Conservation (phyloP, 2,888 invertebrate genomes). For the Synergus laeviventris region DNA sequence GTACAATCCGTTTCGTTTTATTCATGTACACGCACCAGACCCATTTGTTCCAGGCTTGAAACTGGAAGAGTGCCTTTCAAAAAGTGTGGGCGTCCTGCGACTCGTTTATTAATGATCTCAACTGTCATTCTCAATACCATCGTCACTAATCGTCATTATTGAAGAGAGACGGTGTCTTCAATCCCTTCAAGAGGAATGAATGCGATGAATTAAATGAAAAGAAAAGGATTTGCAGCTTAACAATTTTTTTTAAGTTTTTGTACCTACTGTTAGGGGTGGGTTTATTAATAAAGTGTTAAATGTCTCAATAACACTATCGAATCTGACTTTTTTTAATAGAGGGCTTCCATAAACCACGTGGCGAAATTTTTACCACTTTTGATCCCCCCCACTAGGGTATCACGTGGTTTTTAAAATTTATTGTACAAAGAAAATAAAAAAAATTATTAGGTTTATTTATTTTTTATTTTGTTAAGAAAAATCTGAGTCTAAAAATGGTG, state of each 20-base stretch:
- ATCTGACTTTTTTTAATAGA: too few relatives aligned
- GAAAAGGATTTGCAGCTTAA: not conserved
- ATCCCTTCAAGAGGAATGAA: not conserved
- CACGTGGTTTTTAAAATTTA: too few relatives aligned
- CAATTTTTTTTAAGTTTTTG: too few relatives aligned
- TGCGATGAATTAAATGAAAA: not conserved
- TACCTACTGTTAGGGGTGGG: too few relatives aligned
- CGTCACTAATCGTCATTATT: conserved; percentile 47
- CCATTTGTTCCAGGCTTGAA: conserved; percentile 67
- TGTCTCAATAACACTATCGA: too few relatives aligned
- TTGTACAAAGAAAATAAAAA: too few relatives aligned
- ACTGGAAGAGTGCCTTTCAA: conserved; percentile 51
- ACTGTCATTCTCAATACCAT: conserved; percentile 55
- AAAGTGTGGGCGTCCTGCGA: conserved; percentile 49
- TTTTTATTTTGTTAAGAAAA: too few relatives aligned
- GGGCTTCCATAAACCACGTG: too few relatives aligned
- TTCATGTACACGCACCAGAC: conserved; percentile 65
- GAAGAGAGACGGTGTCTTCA: not conserved
- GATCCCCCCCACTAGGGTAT: too few relatives aligned
- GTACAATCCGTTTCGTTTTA: conserved; percentile 61
- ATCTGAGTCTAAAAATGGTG: too few relatives aligned
- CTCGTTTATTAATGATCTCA: conserved; percentile 54
- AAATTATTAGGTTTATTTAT: too few relatives aligned
- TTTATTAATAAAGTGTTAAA: too few relatives aligned
- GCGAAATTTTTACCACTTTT: not conserved